A percentile compares a stretch with the other conserved stretches of the same genome.
phyloP scores from a whole-genome alignment of 2,888 invertebrate species.

The Corbicula japonica region DNA sequence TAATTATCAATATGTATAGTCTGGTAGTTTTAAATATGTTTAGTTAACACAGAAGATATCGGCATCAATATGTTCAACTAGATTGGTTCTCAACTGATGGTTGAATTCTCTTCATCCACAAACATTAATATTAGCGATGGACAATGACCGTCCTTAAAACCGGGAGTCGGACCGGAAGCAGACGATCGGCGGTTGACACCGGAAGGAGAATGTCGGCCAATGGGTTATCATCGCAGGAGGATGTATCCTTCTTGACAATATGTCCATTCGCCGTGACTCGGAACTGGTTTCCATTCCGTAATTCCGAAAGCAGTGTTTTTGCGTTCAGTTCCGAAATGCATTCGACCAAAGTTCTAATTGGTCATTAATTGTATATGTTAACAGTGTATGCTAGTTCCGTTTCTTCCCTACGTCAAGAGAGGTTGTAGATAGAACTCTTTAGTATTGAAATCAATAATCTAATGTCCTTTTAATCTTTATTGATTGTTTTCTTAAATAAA shows the following conservation, averaged over 20 bases:
- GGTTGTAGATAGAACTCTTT: too few relatives aligned
- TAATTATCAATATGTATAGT: background rate
- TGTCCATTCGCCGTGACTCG: background rate
- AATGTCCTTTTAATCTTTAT: too few relatives aligned
- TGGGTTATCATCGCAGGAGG: background rate
- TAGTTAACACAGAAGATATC: constrained; percentile 5
- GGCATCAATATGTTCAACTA: background rate
- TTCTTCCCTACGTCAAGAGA: too few relatives aligned
- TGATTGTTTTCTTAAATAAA: too few relatives aligned
- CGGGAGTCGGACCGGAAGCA: constrained; percentile 7
- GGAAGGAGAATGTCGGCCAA: background rate
- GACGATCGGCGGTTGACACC: too few relatives aligned
- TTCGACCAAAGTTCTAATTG: too few relatives aligned
- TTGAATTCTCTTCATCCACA: constrained; percentile 10
- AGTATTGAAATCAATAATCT: too few relatives aligned
- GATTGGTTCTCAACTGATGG: background rate
- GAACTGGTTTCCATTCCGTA: constrained; percentile 1
- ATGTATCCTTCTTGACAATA: background rate
- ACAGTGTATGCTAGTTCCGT: too few relatives aligned
- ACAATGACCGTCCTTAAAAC: background rate
- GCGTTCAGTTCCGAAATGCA: constrained; percentile 5
- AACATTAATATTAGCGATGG: constrained; percentile 7
- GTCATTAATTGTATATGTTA: too few relatives aligned
- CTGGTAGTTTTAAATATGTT: background rate
- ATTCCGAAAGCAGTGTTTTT: background rate